These are phyloP conservation scores for Electrona antarctica DNA, from an alignment of 2,113 vertebrate species.

Conservation along the genomic window DNA sequence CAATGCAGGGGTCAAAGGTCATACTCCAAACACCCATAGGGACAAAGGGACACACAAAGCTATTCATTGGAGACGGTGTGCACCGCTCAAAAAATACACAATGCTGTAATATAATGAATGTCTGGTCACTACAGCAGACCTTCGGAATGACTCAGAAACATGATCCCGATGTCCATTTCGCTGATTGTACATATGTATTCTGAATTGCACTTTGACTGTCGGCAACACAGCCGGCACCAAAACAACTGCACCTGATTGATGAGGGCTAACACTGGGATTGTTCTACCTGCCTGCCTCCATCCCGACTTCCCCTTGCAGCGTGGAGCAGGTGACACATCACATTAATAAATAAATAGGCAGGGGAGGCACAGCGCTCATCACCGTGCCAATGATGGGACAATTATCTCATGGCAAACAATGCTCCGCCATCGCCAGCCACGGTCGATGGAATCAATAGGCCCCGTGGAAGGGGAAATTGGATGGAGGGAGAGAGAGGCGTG, in stretches of 20 bases:
- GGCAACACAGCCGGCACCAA: background rate
- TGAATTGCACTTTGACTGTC: constrained; percentile 27
- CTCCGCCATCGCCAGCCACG: constrained; percentile 59
- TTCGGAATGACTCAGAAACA: constrained; percentile 36
- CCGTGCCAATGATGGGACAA: constrained; percentile 68
- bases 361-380: constrained; percentile 57
- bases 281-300: constrained; percentile 44
- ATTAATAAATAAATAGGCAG: constrained; percentile 70
- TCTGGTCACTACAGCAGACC: constrained; percentile 50
- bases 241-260: constrained; percentile 44
- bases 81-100: too few relatives aligned
- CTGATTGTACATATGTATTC: constrained; percentile 54
- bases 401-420: constrained; percentile 75
- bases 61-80: too few relatives aligned
- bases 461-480: constrained; percentile 12
- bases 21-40: too few relatives aligned
- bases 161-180: constrained; percentile 34
- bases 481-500: background rate
- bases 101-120: constrained; percentile 4
- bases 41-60: too few relatives aligned
- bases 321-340: constrained; percentile 58
- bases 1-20: too few relatives aligned
- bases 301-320: constrained; percentile 21
- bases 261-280: constrained; percentile 43
- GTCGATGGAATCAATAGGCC: constrained; percentile 73